These are phyloP conservation scores for Etia nguti DNA, from an alignment of 2,113 vertebrate species.

Conservation along the genomic window DNA sequence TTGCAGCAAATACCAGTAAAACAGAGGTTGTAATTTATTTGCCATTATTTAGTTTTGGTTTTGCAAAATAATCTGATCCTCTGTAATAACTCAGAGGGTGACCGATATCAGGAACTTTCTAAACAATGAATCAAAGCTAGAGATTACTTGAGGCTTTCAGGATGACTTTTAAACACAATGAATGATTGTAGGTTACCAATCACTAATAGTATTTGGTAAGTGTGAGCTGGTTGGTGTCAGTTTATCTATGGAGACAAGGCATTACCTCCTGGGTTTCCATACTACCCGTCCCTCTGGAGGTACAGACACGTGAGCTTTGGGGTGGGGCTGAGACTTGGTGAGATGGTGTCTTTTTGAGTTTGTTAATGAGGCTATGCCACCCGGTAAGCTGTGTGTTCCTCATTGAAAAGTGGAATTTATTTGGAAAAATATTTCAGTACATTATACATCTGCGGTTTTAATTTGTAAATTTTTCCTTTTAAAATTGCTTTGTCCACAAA, in stretches of 20 bases:
- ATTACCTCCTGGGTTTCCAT: neutral
- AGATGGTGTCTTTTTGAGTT: neutral
- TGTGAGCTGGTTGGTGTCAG: neutral
- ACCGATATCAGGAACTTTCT: neutral
- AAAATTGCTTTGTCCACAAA: neutral
- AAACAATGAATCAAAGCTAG: neutral
- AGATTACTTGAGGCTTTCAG: neutral
- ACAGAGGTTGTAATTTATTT: neutral
- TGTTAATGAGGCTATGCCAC: neutral
- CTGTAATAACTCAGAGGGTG: neutral
- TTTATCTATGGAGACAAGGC: neutral
- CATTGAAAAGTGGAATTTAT: neutral
- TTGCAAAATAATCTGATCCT: neutral
- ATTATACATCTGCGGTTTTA: neutral
- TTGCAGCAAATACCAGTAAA: neutral
- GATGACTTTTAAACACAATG: neutral
- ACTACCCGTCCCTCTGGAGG: neutral
- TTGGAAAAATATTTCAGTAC: neutral
- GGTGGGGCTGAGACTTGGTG: neutral
- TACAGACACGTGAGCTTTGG: neutral
- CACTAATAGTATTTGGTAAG: neutral
- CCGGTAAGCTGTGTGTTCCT: neutral
- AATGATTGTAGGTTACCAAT: neutral
- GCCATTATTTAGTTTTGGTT: neutral
- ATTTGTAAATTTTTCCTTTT: neutral